Percentiles rank a stretch among this genome's conserved stretches.
Conservation (phyloP, 1,140 invertebrate species). For the Anastrepha ludens region DNA sequence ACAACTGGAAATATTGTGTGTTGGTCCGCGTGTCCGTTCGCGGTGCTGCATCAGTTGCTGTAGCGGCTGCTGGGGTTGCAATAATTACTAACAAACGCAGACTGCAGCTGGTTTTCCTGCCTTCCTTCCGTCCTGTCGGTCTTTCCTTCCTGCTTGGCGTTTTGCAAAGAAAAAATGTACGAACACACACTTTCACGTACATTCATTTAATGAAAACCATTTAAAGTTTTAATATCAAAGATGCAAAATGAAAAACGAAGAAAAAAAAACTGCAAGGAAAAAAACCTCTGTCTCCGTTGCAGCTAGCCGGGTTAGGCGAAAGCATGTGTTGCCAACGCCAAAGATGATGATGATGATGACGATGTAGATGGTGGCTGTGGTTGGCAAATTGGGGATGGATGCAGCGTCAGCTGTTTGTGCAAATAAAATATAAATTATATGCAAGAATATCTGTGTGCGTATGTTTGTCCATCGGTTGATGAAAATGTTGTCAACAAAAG, state of each 20-base stretch:
- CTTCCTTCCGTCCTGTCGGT: constrained; percentile 30
- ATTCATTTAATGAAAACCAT: constrained; percentile 20
- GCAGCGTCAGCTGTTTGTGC: constrained; percentile 48
- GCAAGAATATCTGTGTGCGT: not conserved
- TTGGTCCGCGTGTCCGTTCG: constrained; percentile 9
- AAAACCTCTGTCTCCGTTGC: constrained; percentile 11
- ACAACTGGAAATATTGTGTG: constrained; percentile 24
- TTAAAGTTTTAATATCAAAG: constrained; percentile 51
- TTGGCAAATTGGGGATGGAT: constrained; percentile 36
- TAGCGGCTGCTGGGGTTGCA: constrained; percentile 40
- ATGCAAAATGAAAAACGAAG: constrained; percentile 32
- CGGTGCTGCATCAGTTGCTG: not conserved
- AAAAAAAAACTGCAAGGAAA: not conserved
- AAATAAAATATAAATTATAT: constrained; percentile 19
- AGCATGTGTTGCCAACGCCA: constrained; percentile 25
- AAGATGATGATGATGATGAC: constrained; percentile 21
- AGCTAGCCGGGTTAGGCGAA: not conserved
- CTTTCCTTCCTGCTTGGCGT: constrained; percentile 41
- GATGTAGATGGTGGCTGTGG: not conserved
- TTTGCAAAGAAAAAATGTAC: constrained; percentile 22
- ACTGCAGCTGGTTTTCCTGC: constrained; percentile 45
- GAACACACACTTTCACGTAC: not conserved
- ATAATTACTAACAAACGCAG: constrained; percentile 41
- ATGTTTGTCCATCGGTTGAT: too few species aligned
- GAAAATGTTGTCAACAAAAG: constrained; percentile 52